phyloP scores from a whole-genome alignment of 30 jellyfish, hydroid and myxozoan genomes.

The Hydractinia echinata region DNA sequence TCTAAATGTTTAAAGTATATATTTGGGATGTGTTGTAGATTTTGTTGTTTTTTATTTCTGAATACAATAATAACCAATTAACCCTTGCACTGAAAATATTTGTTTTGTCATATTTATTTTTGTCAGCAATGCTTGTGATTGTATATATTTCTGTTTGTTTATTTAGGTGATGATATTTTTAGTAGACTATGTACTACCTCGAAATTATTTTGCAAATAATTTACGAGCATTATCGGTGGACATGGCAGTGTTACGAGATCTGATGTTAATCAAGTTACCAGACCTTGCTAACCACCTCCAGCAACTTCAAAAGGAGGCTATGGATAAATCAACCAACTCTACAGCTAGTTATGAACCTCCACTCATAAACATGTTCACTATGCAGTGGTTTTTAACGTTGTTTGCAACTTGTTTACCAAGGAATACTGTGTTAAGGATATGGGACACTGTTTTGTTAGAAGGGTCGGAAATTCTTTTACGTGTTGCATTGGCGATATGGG shows the following conservation, averaged over 20 bases:
- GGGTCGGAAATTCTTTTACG: constrained; percentile 94
- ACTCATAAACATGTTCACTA: constrained; percentile 84
- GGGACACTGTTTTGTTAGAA: constrained; percentile 96
- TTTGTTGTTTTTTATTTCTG: too few species aligned
- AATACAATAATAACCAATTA: too few species aligned
- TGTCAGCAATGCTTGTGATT: too few species aligned
- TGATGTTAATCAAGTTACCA: constrained; percentile 78
- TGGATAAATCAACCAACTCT: constrained; percentile 36
- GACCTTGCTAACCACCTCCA: constrained; percentile 68
- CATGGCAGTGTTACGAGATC: constrained; percentile 95
- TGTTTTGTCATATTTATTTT: too few species aligned
- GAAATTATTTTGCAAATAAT: constrained; percentile 88
- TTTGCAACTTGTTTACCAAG: constrained; percentile 98
- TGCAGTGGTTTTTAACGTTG: constrained; percentile 97
- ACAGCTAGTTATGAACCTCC: constrained; percentile 96
- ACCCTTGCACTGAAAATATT: too few species aligned
- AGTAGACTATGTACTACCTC: constrained; percentile 84
- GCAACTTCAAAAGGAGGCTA: constrained; percentile 75
- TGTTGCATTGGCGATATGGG: constrained; percentile 95
- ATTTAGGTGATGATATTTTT: constrained; percentile 85
- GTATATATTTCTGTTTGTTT: not conserved
- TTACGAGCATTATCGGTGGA: constrained; percentile 96
- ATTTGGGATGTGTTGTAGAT: too few species aligned
- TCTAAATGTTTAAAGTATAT: too few species aligned
- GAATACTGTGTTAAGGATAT: constrained; percentile 81